phyloP scores from a whole-genome alignment of 2,888 invertebrate genomes.

The Lamellibrachia satsuma region DNA sequence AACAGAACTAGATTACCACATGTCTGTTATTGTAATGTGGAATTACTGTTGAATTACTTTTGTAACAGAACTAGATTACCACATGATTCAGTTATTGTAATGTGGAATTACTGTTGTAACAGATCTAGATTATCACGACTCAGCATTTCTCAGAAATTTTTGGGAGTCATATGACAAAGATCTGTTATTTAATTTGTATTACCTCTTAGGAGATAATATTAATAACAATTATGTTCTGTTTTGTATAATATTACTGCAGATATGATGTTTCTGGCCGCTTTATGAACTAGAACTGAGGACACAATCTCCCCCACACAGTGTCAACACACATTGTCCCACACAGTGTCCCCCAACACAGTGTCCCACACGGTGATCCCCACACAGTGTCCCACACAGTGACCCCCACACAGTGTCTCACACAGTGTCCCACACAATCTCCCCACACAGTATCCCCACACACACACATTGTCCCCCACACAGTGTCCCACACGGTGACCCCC shows the following conservation, averaged over 20 bases:
- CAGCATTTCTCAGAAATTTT: not conserved
- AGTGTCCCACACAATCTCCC: too few relatives aligned
- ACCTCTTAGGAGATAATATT: not conserved
- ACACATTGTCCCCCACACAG: too few relatives aligned
- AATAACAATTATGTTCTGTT: not conserved
- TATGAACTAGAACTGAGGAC: not conserved
- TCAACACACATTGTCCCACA: not conserved
- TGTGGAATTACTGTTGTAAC: too few relatives aligned
- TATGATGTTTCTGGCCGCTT: not conserved
- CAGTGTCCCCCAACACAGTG: not conserved
- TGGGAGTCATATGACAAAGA: not conserved
- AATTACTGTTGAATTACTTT: not conserved
- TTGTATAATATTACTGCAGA: not conserved
- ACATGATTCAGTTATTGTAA: not conserved
- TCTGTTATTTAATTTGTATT: not conserved
- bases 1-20: not conserved
- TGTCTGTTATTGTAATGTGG: too few relatives aligned
- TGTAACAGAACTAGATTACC: not conserved
- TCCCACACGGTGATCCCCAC: not conserved
- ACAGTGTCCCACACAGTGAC: too few relatives aligned
- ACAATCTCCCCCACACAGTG: not conserved
- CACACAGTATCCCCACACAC: too few relatives aligned
- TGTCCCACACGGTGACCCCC: too few relatives aligned
- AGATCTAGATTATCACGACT: not conserved
- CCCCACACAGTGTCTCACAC: too few relatives aligned